phyloP scores from a whole-genome alignment of 2,113 vertebrate species.

The Eudyptes chrysolophus region DNA sequence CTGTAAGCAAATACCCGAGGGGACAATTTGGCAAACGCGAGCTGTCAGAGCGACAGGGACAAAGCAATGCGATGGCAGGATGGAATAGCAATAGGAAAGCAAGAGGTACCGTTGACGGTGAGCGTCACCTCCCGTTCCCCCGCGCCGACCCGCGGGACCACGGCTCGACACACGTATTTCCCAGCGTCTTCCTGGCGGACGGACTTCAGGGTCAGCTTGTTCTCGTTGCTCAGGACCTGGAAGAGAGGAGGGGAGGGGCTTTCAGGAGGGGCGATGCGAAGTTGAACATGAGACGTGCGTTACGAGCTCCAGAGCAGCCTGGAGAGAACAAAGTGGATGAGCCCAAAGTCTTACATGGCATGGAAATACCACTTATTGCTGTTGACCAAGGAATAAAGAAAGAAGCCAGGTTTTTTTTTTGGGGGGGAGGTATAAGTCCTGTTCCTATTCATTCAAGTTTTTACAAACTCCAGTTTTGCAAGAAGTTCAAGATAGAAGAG shows the following conservation, averaged over 20 bases:
- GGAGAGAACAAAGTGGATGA: neutral
- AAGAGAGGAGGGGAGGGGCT: neutral
- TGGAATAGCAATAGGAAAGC: neutral
- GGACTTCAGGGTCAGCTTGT: constrained; percentile 89
- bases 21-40: neutral
- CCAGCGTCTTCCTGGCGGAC: constrained; percentile 97
- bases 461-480: neutral
- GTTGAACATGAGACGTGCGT: rapidly evolving
- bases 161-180: constrained; percentile 94
- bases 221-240: constrained; percentile 97
- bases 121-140: constrained; percentile 94
- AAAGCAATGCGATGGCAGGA: no score
- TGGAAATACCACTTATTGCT: neutral
- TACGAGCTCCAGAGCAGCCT: neutral
- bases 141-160: constrained; percentile 92
- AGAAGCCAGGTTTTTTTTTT: neutral
- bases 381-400: neutral
- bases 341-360: neutral
- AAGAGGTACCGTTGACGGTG: constrained; percentile 92
- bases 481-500: neutral
- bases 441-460: neutral
- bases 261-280: neutral
- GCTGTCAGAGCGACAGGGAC: neutral
- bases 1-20: neutral
- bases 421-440: neutral